These are phyloP conservation scores for Leiothrix lutea DNA, from an alignment of 2,113 vertebrate species.

Conservation along the genomic window DNA sequence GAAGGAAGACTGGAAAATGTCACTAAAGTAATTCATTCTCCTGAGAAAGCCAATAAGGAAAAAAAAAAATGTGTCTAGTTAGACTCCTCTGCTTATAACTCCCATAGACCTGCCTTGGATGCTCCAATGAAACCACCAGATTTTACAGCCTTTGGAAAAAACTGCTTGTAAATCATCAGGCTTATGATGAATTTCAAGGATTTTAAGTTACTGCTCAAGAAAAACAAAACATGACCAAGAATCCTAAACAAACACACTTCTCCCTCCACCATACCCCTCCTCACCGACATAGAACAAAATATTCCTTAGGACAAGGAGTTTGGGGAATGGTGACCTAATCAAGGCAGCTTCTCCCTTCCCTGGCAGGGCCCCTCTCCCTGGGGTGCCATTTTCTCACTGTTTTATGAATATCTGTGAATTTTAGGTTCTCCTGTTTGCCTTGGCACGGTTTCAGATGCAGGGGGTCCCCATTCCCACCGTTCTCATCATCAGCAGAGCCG, in stretches of 20 bases:
- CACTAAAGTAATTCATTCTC: not conserved
- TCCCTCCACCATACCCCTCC: not conserved
- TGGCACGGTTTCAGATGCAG: not conserved
- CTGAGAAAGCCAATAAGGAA: not conserved
- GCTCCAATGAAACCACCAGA: not conserved
- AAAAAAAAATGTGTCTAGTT: not conserved
- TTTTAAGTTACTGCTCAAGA: not conserved
- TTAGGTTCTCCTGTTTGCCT: not conserved
- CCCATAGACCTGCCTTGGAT: not conserved
- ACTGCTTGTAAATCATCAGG: not conserved
- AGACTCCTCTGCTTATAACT: not conserved
- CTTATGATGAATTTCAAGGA: not conserved
- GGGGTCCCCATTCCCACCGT: not conserved
- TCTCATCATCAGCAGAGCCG: accelerated
- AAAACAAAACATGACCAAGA: not conserved
- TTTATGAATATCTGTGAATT: not conserved
- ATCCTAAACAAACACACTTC: accelerated
- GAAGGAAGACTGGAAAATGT: not conserved
- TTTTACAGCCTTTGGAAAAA: not conserved
- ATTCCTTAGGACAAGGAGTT: not conserved
- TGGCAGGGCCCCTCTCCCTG: not conserved
- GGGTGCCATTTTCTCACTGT: not conserved
- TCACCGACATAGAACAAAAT: not conserved
- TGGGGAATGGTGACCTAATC: not conserved
- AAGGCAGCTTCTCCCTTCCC: not conserved